Evolutionary conservation across 35 echinoderm and acorn worm species (phyloP).

Genomic region (Anneissia japonica): DNA sequence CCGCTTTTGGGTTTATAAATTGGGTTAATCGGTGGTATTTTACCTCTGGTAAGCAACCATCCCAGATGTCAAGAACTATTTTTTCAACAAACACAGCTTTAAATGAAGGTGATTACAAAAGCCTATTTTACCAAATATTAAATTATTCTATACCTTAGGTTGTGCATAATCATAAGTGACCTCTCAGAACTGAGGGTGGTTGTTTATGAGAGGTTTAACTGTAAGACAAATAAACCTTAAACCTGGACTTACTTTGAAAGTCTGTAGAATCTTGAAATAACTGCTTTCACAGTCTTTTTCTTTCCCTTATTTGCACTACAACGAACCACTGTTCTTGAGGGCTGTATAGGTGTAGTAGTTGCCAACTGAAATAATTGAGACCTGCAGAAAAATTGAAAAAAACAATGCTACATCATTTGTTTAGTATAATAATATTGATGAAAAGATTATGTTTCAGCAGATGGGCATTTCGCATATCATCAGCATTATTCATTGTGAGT

Average conservation of each 20-base stretch:
- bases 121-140: not conserved
- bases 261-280: slow-evolving; percentile 75
- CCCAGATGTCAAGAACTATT: not conserved
- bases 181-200: not conserved
- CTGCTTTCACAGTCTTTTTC: slow-evolving; percentile 73
- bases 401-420: too few species aligned
- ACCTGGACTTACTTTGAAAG: slow-evolving; percentile 55
- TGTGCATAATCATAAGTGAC: not conserved
- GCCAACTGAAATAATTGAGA: not conserved
- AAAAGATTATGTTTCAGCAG: too few species aligned
- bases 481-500: too few species aligned
- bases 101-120: not conserved
- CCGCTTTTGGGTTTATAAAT: too few species aligned
- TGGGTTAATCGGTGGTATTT: too few species aligned
- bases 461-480: too few species aligned
- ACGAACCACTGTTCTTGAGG: slow-evolving; percentile 49
- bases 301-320: slow-evolving; percentile 59
- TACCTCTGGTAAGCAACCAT: too few species aligned
- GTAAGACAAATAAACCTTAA: not conserved
- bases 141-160: not conserved
- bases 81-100: not conserved
- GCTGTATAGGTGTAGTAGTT: not conserved
- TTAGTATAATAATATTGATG: too few species aligned
- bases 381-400: not conserved
- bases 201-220: not conserved